Evolutionary conservation across 2,888 invertebrate genomes (phyloP), one percentile per base, ranked within the genome.

Genomic region (Eupithecia tripunctaria): DNA sequence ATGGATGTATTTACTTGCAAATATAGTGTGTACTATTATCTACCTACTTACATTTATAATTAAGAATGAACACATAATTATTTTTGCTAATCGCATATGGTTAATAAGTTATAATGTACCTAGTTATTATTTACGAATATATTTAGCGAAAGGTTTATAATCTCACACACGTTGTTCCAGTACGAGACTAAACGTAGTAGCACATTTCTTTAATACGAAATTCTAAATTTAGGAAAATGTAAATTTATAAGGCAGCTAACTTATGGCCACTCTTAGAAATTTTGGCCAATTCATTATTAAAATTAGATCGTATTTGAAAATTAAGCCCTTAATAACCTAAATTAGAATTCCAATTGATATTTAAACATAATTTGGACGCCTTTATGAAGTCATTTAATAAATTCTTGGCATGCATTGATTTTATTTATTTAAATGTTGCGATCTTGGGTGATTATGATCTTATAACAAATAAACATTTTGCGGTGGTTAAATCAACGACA

Each of bases 81-180:
- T 71, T 75, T 73, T 74, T 64, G 68, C 73, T 74, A 80, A 76
- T 74, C 75, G 77, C 80, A 80, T 82, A 79, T 78, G 80, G 79
- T 71, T 79, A 80, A 80, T 77, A 78, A 78, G 56, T 56, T 68
- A 76, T 81, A 79, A 78, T 79, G 75, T 84, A 60, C 14, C 38
- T 41, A 82, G 75, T 80, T 76, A 82, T 83, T 86, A 84, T 84
- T 85, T 85, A n/a, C n/a, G n/a, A n/a, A n/a, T n/a, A 84, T 85
- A 41, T 43, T 43, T 84, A 86, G 81, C 80, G 59, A 84, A 85
- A 81, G 82, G 75, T 84, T 84, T 81, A 78, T 82, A 84, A 84
- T 85, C 82, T 84, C 84, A 83, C 78, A 72, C 78, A 71, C 67
- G 72, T 71, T 68, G 71, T 72, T 73, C 68, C 75, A 71, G 67